phyloP scores from a whole-genome alignment of 2,113 vertebrate species.

The Brachyistius frenatus region DNA sequence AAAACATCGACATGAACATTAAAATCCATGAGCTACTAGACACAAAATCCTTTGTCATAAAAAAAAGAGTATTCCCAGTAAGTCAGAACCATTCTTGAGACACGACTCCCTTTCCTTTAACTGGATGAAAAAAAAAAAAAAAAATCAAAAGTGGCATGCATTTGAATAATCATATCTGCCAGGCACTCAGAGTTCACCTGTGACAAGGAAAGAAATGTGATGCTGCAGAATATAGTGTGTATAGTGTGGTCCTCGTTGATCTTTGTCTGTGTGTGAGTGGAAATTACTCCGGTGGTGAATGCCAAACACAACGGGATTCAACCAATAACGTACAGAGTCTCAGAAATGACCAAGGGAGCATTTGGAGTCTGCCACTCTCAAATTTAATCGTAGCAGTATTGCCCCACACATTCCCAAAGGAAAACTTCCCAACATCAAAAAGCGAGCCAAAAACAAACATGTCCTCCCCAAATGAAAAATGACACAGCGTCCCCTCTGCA shows the following conservation, averaged over 20 bases:
- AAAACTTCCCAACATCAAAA: constrained; percentile 65
- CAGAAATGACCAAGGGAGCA: constrained; percentile 54
- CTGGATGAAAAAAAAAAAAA: constrained; percentile 23
- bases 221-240: constrained; percentile 49
- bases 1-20: constrained; percentile 33
- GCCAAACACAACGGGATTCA: constrained; percentile 32
- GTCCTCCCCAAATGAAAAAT: constrained; percentile 70
- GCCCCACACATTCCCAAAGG: constrained; percentile 49
- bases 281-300: constrained; percentile 47
- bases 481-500: constrained; percentile 36
- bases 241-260: constrained; percentile 60
- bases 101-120: constrained; percentile 39
- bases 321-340: constrained; percentile 50
- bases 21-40: constrained; percentile 32
- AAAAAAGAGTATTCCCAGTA: constrained; percentile 36
- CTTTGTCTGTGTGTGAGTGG: constrained; percentile 61
- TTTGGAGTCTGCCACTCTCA: constrained; percentile 52
- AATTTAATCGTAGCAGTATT: constrained; percentile 54
- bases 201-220: constrained; percentile 63
- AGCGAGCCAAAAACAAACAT: constrained; percentile 58
- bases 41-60: constrained; percentile 28
- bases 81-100: constrained; percentile 29
- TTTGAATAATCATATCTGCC: constrained; percentile 69
- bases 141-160: constrained; percentile 65
- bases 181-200: constrained; percentile 62